These are phyloP conservation scores for Brachypodius melanocephalos DNA, from an alignment of 2,113 vertebrate species.

Conservation along the genomic window DNA sequence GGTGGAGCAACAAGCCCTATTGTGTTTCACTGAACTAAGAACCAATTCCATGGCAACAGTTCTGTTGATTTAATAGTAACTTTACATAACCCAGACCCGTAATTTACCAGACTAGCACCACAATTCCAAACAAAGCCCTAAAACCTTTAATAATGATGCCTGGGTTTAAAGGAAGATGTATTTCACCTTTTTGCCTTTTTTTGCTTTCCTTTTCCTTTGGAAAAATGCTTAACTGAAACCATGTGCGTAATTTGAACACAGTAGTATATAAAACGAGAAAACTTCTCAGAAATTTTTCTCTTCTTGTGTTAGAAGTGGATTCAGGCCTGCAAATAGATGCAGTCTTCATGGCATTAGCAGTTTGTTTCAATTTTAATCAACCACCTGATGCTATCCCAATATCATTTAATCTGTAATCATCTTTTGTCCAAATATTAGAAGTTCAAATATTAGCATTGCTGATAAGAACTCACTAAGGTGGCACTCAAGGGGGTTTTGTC, in stretches of 20 bases:
- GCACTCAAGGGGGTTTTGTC: background rate
- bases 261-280: background rate
- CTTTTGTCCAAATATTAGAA: background rate
- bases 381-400: background rate
- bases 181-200: background rate
- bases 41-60: background rate
- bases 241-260: background rate
- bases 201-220: background rate
- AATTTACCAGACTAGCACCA: background rate
- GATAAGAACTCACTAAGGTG: background rate
- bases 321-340: background rate
- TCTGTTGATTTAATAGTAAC: background rate
- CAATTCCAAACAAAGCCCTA: background rate
- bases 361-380: slow-evolving; percentile 22
- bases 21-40: background rate
- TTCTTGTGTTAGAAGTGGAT: background rate
- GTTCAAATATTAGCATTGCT: background rate
- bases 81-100: background rate
- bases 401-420: background rate
- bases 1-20: background rate
- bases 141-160: background rate
- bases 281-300: background rate
- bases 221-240: background rate
- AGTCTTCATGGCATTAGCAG: slow-evolving; percentile 7
- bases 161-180: background rate